Percentiles rank a stretch among this genome's conserved stretches.
Evolutionary conservation across 2,797 vertebrate genomes (phyloP).

Genomic region (Gallinago solitaria): DNA sequence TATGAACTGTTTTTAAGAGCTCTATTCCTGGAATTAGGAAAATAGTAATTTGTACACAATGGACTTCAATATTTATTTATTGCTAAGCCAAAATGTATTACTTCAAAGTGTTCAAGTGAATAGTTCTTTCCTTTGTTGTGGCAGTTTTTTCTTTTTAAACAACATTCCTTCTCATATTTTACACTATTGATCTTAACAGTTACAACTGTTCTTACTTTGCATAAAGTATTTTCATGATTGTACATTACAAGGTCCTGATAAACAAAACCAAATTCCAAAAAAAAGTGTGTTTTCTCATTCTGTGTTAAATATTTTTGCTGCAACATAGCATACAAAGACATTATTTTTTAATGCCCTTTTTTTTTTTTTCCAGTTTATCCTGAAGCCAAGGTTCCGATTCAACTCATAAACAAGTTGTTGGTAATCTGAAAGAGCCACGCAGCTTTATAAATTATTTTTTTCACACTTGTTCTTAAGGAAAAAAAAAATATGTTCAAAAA

Average conservation of each 20-base stretch:
- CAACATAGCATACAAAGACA: not conserved
- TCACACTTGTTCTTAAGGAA: not conserved
- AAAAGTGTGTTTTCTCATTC: not conserved
- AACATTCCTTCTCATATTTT: not conserved
- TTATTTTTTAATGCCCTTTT: not conserved
- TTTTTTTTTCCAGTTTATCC: not conserved
- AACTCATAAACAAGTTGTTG: not conserved
- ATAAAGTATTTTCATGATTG: not conserved
- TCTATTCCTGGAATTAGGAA: not conserved
- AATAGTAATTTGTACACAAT: not conserved
- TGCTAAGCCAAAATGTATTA: not conserved
- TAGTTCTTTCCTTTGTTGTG: not conserved
- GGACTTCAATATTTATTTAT: not conserved
- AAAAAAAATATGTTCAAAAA: not conserved
- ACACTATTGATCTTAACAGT: not conserved
- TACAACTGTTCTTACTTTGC: not conserved
- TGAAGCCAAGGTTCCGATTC: not conserved
- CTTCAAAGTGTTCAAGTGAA: not conserved
- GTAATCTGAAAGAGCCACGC: not conserved
- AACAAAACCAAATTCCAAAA: constrained; percentile 41
- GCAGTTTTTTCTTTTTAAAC: not conserved
- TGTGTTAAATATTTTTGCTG: constrained; percentile 57
- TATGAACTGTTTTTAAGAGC: constrained; percentile 3
- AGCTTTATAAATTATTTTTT: not conserved
- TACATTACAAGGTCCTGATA: not conserved